A percentile compares a stretch with the other conserved stretches of the same genome.
phyloP scores from a whole-genome alignment of 2,888 invertebrate genomes.

The Heliconius hortense region DNA sequence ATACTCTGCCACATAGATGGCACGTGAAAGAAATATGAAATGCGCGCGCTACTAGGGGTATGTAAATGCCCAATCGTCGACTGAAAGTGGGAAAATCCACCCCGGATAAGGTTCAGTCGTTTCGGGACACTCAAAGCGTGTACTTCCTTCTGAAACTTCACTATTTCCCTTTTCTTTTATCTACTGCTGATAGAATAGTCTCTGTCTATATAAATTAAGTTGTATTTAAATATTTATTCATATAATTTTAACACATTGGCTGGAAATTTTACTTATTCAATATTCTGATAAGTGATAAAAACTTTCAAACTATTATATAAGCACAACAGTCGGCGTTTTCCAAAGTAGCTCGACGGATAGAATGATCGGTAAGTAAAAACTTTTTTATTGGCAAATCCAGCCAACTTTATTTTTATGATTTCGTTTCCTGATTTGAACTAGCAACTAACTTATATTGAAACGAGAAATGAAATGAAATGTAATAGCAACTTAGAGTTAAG shows the following conservation, averaged over 20 bases:
- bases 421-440: neutral
- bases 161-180: constrained; percentile 34
- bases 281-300: constrained; percentile 45
- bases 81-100: constrained; percentile 67
- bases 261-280: constrained; percentile 18
- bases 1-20: constrained; percentile 48
- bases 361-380: constrained; percentile 73
- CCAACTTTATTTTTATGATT: neutral
- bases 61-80: constrained; percentile 44
- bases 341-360: constrained; percentile 57
- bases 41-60: constrained; percentile 35
- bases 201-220: constrained; percentile 6
- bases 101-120: constrained; percentile 73
- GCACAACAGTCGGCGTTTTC: constrained; percentile 52
- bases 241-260: constrained; percentile 17
- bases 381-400: constrained; percentile 28
- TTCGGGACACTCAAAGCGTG: constrained; percentile 66
- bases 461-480: neutral
- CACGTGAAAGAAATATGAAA: constrained; percentile 41
- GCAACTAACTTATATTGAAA: neutral
- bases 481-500: neutral
- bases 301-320: constrained; percentile 69
- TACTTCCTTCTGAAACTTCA: constrained; percentile 53
- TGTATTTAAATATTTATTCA: constrained; percentile 19
- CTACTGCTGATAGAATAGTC: constrained; percentile 29